Percentiles rank a stretch among this genome's conserved stretches.
These are phyloP conservation scores for Phoronis australis DNA, from an alignment of 2,888 invertebrate species.

Conservation along the genomic window DNA sequence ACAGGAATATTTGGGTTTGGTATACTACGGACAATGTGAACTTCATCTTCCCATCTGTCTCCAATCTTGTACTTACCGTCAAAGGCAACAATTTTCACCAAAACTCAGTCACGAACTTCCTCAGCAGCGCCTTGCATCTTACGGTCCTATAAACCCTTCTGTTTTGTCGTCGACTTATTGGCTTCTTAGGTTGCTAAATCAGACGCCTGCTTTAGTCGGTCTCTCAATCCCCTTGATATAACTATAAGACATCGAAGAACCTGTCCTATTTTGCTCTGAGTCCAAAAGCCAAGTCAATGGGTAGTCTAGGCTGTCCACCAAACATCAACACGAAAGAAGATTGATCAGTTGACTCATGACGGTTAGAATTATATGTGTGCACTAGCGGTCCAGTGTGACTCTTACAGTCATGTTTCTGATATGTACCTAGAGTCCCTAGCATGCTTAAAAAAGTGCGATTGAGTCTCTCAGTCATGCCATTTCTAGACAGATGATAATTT, in stretches of 20 bases:
- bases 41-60: neutral
- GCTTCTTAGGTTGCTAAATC: neutral
- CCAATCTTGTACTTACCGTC: neutral
- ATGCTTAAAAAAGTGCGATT: slow-evolving; percentile 8
- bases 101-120: neutral
- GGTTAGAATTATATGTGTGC: slow-evolving; percentile 7
- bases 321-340: slow-evolving; percentile 7
- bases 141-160: neutral
- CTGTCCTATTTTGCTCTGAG: neutral
- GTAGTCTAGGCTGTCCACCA: slow-evolving; percentile 6
- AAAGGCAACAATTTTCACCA: neutral
- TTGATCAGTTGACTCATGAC: slow-evolving; percentile 5
- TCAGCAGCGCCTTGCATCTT: neutral
- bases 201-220: slow-evolving; percentile 1
- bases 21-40: neutral
- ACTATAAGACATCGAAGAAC: neutral
- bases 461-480: slow-evolving; percentile 5
- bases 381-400: slow-evolving; percentile 1
- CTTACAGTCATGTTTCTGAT: slow-evolving; percentile 7
- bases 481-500: slow-evolving; percentile 6
- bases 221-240: neutral
- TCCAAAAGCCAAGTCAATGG: slow-evolving; percentile 5
- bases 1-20: neutral
- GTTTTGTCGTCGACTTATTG: neutral
- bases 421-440: slow-evolving; percentile 4